Evolutionary conservation across 2,797 vertebrate species (phyloP).

Genomic region (Garrulus glandarius): DNA sequence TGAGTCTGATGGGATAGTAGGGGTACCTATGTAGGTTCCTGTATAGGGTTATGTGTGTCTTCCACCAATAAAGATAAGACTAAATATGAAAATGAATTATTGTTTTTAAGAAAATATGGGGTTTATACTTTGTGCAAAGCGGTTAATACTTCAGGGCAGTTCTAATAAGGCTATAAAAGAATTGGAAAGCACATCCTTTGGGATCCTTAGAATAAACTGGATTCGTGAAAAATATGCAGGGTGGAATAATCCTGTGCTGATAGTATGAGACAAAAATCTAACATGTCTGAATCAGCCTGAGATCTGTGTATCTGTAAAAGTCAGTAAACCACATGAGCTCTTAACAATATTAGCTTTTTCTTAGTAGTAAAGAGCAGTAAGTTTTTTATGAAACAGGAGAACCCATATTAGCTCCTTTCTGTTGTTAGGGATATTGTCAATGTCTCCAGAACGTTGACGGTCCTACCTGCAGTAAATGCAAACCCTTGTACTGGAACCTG

Average conservation of each 20-base stretch:
- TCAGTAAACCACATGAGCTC: not conserved
- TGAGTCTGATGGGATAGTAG: not conserved
- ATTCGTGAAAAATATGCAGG: accelerated
- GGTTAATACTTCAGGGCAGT: not conserved
- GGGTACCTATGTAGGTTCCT: not conserved
- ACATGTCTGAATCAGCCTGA: not conserved
- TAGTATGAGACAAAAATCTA: not conserved
- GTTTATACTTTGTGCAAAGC: not conserved
- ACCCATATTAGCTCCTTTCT: not conserved
- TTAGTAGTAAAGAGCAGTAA: not conserved
- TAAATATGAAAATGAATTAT: not conserved
- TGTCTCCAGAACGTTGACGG: conserved; percentile 84
- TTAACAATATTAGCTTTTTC: not conserved
- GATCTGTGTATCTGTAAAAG: not conserved
- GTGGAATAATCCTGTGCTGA: not conserved
- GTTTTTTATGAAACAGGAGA: not conserved
- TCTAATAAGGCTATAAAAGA: not conserved
- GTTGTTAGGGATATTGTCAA: conserved; percentile 80
- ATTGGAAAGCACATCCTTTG: not conserved
- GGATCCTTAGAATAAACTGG: not conserved
- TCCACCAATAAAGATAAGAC: not conserved
- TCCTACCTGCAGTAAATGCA: conserved; percentile 83
- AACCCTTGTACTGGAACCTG: conserved; percentile 90
- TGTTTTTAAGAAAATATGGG: not conserved
- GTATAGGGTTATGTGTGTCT: not conserved